Percentiles rank a stretch among this genome's conserved stretches.
Conservation (phyloP, 2,797 vertebrate genomes). For the Spinus pinus region DNA sequence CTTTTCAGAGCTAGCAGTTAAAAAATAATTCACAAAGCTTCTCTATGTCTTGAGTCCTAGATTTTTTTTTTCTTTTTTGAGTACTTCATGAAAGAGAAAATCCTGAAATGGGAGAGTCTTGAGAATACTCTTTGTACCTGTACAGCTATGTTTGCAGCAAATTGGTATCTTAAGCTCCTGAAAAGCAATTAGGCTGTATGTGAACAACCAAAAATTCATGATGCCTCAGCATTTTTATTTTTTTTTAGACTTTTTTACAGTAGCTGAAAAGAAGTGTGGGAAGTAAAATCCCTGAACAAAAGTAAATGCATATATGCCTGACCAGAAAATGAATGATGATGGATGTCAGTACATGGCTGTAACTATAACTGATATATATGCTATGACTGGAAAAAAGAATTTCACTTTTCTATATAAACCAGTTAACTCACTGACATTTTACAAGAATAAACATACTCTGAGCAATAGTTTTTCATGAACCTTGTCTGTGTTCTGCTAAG, state of each 20-base stretch:
- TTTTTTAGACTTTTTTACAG: neutral
- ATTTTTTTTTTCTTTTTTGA: neutral
- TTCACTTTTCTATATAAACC: neutral
- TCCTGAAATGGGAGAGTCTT: neutral
- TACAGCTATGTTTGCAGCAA: neutral
- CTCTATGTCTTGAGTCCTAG: neutral
- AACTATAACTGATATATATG: neutral
- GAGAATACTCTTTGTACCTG: neutral
- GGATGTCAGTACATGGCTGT: neutral
- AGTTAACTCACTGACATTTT: conserved; percentile 8
- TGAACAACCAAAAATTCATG: neutral
- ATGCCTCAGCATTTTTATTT: neutral
- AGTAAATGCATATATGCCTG: neutral
- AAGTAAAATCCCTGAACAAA: neutral
- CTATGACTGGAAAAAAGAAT: neutral
- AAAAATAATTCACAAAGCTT: neutral
- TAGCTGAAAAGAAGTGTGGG: neutral
- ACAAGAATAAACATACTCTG: neutral
- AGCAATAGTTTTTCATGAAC: neutral
- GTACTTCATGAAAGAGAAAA: neutral
- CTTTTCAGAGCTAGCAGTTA: neutral
- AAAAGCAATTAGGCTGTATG: neutral
- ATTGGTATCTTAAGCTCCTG: neutral
- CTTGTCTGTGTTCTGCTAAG: neutral
- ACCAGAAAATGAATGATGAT: neutral